A percentile compares a stretch with the other conserved stretches of the same genome.
Evolutionary conservation across 2,113 vertebrate genomes (phyloP).

Genomic region (Hyla sarda): DNA sequence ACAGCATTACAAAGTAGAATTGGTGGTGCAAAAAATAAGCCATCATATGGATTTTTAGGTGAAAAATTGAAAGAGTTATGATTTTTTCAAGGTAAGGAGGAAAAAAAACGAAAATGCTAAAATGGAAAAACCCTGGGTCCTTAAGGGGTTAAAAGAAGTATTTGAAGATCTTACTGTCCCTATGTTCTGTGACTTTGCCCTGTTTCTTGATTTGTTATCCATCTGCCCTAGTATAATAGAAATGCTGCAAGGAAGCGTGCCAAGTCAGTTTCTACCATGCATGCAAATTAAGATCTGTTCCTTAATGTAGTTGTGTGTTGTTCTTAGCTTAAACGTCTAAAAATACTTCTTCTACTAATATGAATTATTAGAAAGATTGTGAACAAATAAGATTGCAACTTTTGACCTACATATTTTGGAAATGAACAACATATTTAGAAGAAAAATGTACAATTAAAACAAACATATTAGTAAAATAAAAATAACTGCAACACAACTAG

Average conservation of each 20-base stretch:
- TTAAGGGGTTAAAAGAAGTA: not conserved
- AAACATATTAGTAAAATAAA: no score
- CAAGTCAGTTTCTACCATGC: not conserved
- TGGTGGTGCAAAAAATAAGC: no score
- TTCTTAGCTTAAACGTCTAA: constrained; percentile 17
- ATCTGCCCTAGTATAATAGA: constrained; percentile 1
- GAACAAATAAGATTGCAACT: no score
- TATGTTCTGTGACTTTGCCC: not conserved
- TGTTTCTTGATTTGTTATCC: not conserved
- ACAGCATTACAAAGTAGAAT: no score
- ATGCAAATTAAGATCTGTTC: constrained; percentile 45
- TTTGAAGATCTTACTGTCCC: not conserved
- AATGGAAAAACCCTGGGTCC: no score
- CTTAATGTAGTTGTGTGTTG: not conserved
- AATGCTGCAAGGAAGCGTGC: constrained; percentile 13
- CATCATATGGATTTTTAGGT: no score
- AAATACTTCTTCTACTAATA: not conserved
- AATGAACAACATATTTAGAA: not conserved
- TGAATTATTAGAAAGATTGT: not conserved
- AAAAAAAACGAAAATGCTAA: no score
- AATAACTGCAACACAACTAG: no score
- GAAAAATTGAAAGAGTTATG: no score
- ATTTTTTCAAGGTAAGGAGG: no score
- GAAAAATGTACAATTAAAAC: not conserved
- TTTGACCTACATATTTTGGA: not conserved